Evolutionary conservation across 2,797 vertebrate species (phyloP).

Genomic region (Tenualosa thibaudeaui): DNA sequence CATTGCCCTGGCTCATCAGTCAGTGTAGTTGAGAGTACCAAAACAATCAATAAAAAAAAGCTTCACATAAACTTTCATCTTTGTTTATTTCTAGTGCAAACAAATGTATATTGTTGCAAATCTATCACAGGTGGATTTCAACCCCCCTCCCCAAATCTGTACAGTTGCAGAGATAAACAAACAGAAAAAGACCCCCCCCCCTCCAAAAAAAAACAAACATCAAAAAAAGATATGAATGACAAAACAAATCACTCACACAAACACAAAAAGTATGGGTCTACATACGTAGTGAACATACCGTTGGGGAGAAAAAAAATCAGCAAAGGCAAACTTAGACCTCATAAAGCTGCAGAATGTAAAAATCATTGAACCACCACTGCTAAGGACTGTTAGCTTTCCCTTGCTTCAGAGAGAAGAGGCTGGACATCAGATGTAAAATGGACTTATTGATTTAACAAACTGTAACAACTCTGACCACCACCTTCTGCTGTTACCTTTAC

Average conservation of each 20-base stretch:
- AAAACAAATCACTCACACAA: constrained; percentile 72
- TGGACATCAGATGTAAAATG: neutral
- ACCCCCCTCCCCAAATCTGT: constrained; percentile 77
- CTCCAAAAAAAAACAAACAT: neutral
- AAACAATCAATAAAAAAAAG: constrained; percentile 24
- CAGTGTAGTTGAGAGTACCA: too few species aligned
- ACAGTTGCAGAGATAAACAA: constrained; percentile 86
- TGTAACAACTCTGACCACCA: neutral
- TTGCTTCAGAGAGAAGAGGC: neutral
- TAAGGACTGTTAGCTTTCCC: neutral
- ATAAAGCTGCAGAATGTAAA: neutral
- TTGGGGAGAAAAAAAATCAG: constrained; percentile 25
- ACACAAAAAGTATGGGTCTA: constrained; percentile 57
- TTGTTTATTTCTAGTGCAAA: constrained; percentile 92
- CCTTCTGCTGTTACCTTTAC: constrained; percentile 8
- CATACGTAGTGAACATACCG: constrained; percentile 66
- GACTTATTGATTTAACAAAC: neutral
- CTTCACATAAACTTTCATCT: constrained; percentile 59
- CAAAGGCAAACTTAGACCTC: neutral
- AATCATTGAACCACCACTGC: neutral
- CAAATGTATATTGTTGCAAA: constrained; percentile 85
- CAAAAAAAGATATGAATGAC: constrained; percentile 89
- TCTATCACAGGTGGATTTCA: constrained; percentile 90
- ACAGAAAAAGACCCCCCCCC: constrained; percentile 55
- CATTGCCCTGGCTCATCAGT: too few species aligned